Evolutionary conservation across 2,888 invertebrate genomes (phyloP).

Genomic region (Agrochola lota): DNA sequence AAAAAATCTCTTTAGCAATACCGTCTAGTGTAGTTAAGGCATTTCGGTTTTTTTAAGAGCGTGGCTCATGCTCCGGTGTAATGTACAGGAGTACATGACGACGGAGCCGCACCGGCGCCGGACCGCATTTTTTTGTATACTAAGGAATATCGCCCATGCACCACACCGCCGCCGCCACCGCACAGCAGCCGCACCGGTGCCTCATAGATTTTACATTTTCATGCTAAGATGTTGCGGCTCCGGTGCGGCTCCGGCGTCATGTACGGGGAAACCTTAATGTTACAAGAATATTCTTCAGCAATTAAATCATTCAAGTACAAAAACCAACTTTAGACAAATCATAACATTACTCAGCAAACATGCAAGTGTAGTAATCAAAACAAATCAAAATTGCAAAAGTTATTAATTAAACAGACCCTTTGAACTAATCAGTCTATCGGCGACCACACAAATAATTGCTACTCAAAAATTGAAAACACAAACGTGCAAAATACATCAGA

Average conservation of each 20-base stretch:
- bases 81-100: too few relatives aligned
- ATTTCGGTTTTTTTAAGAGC: neutral
- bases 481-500: conserved; percentile 65
- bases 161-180: too few relatives aligned
- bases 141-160: too few relatives aligned
- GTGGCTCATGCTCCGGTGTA: too few relatives aligned
- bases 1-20: neutral
- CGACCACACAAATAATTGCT: conserved; percentile 53
- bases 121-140: too few relatives aligned
- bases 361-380: conserved; percentile 1
- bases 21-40: neutral
- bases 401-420: conserved; percentile 18
- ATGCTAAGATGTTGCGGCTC: too few relatives aligned
- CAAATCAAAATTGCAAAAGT: conserved; percentile 17
- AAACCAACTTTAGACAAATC: conserved; percentile 8
- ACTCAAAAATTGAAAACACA: conserved; percentile 58
- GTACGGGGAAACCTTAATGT: too few relatives aligned
- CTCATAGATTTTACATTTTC: too few relatives aligned
- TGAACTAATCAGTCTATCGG: conserved; percentile 16
- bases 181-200: too few relatives aligned
- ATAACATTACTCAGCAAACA: neutral
- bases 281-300: neutral
- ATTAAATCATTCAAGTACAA: neutral
- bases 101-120: too few relatives aligned
- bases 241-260: too few relatives aligned